Percentiles rank a stretch among this genome's conserved stretches.
Evolutionary conservation across 2,113 vertebrate species (phyloP).

Genomic region (Donacobius atricapilla): DNA sequence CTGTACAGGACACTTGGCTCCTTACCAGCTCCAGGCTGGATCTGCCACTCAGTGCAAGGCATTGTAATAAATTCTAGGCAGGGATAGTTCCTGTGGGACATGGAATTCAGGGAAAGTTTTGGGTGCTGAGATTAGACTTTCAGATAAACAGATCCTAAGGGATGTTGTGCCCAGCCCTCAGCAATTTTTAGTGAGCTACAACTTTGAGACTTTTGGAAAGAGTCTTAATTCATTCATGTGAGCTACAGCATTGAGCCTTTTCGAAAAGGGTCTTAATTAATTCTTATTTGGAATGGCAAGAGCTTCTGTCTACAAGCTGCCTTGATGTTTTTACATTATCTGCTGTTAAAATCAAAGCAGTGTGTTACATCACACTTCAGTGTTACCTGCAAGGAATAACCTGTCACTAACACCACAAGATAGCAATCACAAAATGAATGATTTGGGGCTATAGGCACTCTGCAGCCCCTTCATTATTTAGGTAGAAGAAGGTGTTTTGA

Average conservation of each 20-base stretch:
- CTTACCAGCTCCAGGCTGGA: not conserved
- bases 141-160: not conserved
- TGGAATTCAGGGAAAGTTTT: not conserved
- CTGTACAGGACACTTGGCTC: not conserved
- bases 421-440: not conserved
- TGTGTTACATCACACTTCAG: not conserved
- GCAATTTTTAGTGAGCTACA: not conserved
- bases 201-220: not conserved
- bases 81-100: not conserved
- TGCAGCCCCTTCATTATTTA: not conserved
- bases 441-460: not conserved
- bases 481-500: not conserved
- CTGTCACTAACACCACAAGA: constrained; percentile 5
- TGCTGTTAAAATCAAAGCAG: constrained; percentile 8
- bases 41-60: not conserved
- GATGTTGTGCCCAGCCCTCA: not conserved
- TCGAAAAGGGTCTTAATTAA: not conserved
- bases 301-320: not conserved
- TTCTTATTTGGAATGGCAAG: constrained; percentile 25
- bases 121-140: not conserved
- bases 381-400: constrained; percentile 27
- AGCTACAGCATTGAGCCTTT: not conserved
- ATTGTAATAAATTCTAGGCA: not conserved
- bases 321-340: not conserved
- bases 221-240: not conserved